Percentiles rank a stretch among this genome's conserved stretches.
Evolutionary conservation across 2,888 invertebrate genomes (phyloP).

Genomic region (Sepioteuthis lessoniana): DNA sequence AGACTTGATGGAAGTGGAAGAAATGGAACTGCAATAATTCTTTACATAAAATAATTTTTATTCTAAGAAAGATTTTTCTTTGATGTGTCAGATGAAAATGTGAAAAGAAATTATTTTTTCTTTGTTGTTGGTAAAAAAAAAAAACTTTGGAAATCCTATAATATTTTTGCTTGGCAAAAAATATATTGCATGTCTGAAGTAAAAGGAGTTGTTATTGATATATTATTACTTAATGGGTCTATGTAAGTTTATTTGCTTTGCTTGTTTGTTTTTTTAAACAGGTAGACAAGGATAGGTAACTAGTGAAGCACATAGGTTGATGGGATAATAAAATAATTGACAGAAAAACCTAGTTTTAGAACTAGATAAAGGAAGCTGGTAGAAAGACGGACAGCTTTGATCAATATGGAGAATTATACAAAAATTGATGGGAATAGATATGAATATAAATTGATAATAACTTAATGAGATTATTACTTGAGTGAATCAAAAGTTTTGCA

Average conservation of each 20-base stretch:
- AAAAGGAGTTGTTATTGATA: not conserved
- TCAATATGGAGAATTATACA: not conserved
- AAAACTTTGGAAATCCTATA: not conserved
- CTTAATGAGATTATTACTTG: no score
- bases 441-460: not conserved
- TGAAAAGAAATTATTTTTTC: not conserved
- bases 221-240: no score
- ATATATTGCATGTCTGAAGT: not conserved
- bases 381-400: not conserved
- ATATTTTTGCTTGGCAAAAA: not conserved
- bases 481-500: no score
- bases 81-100: not conserved
- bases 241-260: no score
- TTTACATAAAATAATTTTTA: not conserved
- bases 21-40: slow-evolving; percentile 16
- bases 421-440: not conserved
- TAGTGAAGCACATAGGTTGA: not conserved
- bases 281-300: no score
- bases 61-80: not conserved
- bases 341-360: not conserved
- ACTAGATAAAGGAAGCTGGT: not conserved
- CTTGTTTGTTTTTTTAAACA: no score
- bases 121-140: not conserved
- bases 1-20: no score
- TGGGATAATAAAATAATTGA: not conserved